phyloP scores from a whole-genome alignment of 1,140 invertebrate genomes.

The Solenopsis invicta region DNA sequence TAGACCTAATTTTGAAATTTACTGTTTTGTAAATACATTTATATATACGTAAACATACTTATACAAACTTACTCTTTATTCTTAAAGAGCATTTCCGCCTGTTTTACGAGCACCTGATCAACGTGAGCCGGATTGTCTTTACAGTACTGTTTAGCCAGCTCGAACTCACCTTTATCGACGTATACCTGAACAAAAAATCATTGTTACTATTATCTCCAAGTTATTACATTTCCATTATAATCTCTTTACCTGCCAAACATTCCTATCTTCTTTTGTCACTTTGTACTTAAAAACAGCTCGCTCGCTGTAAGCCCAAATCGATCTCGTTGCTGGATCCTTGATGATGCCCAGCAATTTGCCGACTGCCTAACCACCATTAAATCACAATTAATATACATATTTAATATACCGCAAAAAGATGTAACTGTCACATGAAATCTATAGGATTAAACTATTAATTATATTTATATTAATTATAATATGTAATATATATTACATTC shows the following conservation, averaged over 20 bases:
- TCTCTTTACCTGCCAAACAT: conserved; percentile 92
- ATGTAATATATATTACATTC: too few relatives aligned
- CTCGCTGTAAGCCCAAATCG: conserved; percentile 95
- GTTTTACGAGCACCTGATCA: conserved; percentile 94
- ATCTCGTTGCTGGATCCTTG: conserved; percentile 92
- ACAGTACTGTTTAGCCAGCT: conserved; percentile 94
- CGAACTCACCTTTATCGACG: conserved; percentile 95
- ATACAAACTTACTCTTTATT: conserved; percentile 89
- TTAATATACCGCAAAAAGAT: background rate
- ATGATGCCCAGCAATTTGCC: conserved; percentile 94
- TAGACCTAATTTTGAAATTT: too few relatives aligned
- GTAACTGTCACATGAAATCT: background rate
- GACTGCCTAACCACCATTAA: conserved; percentile 88
- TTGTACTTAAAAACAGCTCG: conserved; percentile 95
- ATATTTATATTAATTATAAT: conserved; percentile 24
- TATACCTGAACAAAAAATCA: conserved; percentile 90
- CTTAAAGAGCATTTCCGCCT: conserved; percentile 95
- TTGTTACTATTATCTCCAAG: conserved; percentile 58
- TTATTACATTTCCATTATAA: background rate
- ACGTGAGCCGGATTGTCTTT: conserved; percentile 92
- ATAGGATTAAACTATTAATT: background rate
- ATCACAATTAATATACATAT: conserved; percentile 18
- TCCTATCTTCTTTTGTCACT: conserved; percentile 94
- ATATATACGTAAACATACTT: background rate
- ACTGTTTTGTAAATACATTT: background rate